Base-by-base conservation (phyloP, 2,888 invertebrate species). In the Altica lythri region DNA sequence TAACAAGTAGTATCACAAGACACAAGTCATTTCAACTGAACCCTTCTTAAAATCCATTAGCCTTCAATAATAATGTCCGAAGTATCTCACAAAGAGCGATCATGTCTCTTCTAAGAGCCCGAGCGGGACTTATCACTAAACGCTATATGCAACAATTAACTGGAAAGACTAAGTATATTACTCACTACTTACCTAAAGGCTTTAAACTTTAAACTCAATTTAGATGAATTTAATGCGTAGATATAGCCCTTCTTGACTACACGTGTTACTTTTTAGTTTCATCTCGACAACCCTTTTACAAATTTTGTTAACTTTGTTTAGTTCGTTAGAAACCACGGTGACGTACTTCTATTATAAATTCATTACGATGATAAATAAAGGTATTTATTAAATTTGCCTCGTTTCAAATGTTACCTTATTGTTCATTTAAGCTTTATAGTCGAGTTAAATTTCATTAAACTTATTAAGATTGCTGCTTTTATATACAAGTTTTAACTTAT, bases 41-140 rank as follows among this genome's bases (percentile, higher is more conserved):
- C 76, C 76, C 76, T 77, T 77, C 73, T 74, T 75, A 75, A 75
- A 76, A 76, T 76, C 77, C 76, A 77, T 77, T 77, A 77, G 75
- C 74, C 75, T 69, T 70, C 74, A 74, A 73, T 76, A 75, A 77
- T 76, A 76, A 75, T 76, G 76, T 76, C 76, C 77, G 74, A 76
- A 75, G 75, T 40, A 40, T 73, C 71, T 69, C 71, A 73, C 75
- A 76, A 75, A 76, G 76, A 76, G 76, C 74, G 73, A 74, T 75
- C n/a, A n/a, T n/a, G n/a, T n/a, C n/a, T n/a, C n/a, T n/a, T n/a
- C 74, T 75, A 75, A 77, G 75, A 75, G 75, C 74, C 68, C 65
- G 65, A 72, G 72, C 75, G 74, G 67, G 73, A 72, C 73, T 75
- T 75, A 72, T 72, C 72, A 69, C 71, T 69, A 67, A 68, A 72